Evolutionary conservation across 2,113 vertebrate genomes (phyloP), one percentile per base, ranked within the genome.

Genomic region (Asarcornis scutulata): DNA sequence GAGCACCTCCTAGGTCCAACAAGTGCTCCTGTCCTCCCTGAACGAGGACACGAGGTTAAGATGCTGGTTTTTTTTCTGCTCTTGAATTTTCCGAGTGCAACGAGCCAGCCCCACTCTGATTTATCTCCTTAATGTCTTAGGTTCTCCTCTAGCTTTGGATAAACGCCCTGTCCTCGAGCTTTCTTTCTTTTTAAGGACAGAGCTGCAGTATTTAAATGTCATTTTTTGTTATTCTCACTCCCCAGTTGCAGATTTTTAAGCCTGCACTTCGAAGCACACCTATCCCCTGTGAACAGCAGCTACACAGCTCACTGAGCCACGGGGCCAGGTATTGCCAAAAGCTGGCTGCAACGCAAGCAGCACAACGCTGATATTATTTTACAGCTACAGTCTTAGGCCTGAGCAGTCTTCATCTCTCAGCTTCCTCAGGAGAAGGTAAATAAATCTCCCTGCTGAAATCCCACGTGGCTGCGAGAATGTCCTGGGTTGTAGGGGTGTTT

Each of bases 381-480:
- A 48, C n/a, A 26, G 9, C 0, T 2, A 48, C n/a, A n/a, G 56
- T 3, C 53, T 42, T 14, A 15, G 40, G 26, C 46, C 77, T 40
- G 17, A 34, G 38, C 25, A n/a, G 27, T 13, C 53, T 62, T 77
- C 75, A 67, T 32, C 53, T 72, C 53, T 56, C 75, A 60, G 32
- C 40, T 60, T 69, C 53, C 83, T 56, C 4, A 17, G 38, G 38
- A 69, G 36, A 64, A 13, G 21, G 64, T 58, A 59, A 88, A 27
- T 4, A 38, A 77, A 52, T 14, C 31, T 26, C 72, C 44, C 46
- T 52, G 20, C 62, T 68, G 29, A 67, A 82, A 58, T 18, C 55
- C 66, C 15, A 1, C 0, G 14, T 11, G 40, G 27, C 6, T 0
- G 0, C n/a, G 27, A 46, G 72, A 58, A 62, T 1, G 2, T 21